phyloP scores from a whole-genome alignment of 1,140 invertebrate species.

The Pseudomyrmex dendroicus region DNA sequence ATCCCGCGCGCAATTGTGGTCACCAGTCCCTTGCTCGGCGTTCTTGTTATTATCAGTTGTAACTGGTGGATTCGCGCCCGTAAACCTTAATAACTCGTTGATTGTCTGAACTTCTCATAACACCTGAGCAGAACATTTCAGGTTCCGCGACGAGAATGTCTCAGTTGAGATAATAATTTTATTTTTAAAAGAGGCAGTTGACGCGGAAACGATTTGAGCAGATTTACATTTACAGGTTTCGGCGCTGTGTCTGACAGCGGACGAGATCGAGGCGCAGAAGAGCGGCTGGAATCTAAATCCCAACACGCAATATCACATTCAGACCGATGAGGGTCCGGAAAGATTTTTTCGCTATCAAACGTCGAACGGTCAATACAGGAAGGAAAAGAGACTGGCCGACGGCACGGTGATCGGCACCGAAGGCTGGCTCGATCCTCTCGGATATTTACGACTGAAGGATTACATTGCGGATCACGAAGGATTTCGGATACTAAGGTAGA shows the following conservation, averaged over 20 bases:
- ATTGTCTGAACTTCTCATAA: not conserved
- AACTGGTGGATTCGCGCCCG: slow-evolving; percentile 10
- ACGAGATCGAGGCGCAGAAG: slow-evolving; percentile 81
- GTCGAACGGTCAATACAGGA: slow-evolving; percentile 94
- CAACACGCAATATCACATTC: slow-evolving; percentile 93
- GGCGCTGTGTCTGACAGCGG: slow-evolving; percentile 78
- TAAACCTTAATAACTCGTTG: slow-evolving; percentile 11
- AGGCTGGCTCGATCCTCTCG: slow-evolving; percentile 92
- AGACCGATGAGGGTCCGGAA: slow-evolving; percentile 95
- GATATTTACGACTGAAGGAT: slow-evolving; percentile 92
- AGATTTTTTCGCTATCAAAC: slow-evolving; percentile 95
- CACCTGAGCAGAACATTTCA: not conserved
- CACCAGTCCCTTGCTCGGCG: not conserved
- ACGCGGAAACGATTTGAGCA: slow-evolving; percentile 10
- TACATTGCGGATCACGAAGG: slow-evolving; percentile 94
- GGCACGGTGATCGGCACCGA: slow-evolving; percentile 90
- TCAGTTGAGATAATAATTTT: not conserved
- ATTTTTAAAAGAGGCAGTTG: not conserved
- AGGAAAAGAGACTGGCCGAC: slow-evolving; percentile 93
- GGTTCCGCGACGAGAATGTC: not conserved
- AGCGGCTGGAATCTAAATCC: slow-evolving; percentile 87
- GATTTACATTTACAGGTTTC: slow-evolving; percentile 76
- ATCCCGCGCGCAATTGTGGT: not conserved
- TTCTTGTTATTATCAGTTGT: slow-evolving; percentile 2
- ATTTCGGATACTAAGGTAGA: slow-evolving; percentile 90